These are phyloP conservation scores for Apodemia mormo DNA, from an alignment of 2,888 invertebrate species.

Conservation along the genomic window DNA sequence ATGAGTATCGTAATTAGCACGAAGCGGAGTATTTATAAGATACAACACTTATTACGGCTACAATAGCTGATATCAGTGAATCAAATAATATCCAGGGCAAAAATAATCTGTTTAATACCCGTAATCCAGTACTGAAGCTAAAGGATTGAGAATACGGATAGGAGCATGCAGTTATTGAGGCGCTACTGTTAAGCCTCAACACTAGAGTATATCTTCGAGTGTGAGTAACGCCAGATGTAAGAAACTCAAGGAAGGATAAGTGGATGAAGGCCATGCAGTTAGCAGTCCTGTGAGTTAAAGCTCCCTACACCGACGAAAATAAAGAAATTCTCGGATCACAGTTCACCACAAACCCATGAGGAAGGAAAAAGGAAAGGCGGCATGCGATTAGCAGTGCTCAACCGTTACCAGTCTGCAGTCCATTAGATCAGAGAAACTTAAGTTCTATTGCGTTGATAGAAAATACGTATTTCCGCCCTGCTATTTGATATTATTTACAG, in stretches of 20 bases:
- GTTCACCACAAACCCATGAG: slow-evolving; percentile 54
- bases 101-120: not conserved
- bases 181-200: slow-evolving; percentile 55
- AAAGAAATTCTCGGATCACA: slow-evolving; percentile 7
- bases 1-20: slow-evolving; percentile 42
- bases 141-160: slow-evolving; percentile 57
- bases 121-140: slow-evolving; percentile 47
- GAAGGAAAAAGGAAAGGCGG: slow-evolving; percentile 59
- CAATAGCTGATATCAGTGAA: slow-evolving; percentile 16
- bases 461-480: slow-evolving; percentile 3
- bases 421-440: not conserved
- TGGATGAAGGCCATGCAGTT: slow-evolving; percentile 60
- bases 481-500: slow-evolving; percentile 34
- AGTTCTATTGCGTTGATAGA: not conserved
- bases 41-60: slow-evolving; percentile 21
- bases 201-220: slow-evolving; percentile 40
- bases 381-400: slow-evolving; percentile 59
- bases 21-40: slow-evolving; percentile 26
- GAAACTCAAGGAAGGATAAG: slow-evolving; percentile 46
- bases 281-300: slow-evolving; percentile 49
- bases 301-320: slow-evolving; percentile 42
- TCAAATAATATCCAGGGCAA: slow-evolving; percentile 23
- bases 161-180: slow-evolving; percentile 62
- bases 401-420: slow-evolving; percentile 39
- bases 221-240: slow-evolving; percentile 35